Base-by-base conservation (phyloP, 2,113 vertebrate genomes). In the Barbus barbus region DNA sequence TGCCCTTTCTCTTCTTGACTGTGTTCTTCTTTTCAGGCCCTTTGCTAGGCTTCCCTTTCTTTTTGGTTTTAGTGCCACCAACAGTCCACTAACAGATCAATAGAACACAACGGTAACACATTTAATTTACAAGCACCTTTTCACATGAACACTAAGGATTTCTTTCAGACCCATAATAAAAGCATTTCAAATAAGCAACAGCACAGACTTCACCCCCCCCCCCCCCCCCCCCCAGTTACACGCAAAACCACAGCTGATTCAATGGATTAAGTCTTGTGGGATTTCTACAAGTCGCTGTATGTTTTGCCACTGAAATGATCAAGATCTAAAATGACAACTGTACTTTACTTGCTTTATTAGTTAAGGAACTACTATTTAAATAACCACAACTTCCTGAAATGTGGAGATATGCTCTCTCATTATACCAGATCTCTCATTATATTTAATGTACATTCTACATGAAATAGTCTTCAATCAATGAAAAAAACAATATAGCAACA, bases 1-100 rank as follows among this genome's bases (percentile, higher is more conserved):
- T 98, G 89, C 94, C 95, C 22, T 92, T 92, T 77, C 95, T 96
- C 89, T 97, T 98, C 92, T 97, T 99, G 84, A 95, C 94, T 8
- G 95, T 82, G 84, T 93, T 96, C 91, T 98, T 99, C 92, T 97
- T 99, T 82, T 99, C 97, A 7, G 91, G 86, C 9, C 93, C 96
- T 93, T 99, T 99, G 71, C 96, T 94, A 46, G 86, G 91, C 88
- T 98, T 99, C 67, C 94, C 95, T 89, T 99, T 99, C 94, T 98
- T 99, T 91, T 99, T 99, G 89, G 95, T 97, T 95, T 99, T 99
- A 90, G 96, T 96, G 85, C 96, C 98, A 85, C 97, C 97, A 73
- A 99, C 97, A 44, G 98, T 99, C 98, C 98, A 99, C 98, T 99
- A 88, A 9, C 92, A 90, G 24, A 86, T 75, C 86, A 87, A 76